Percentiles rank a stretch among this genome's conserved stretches.
phyloP scores from a whole-genome alignment of 2,888 invertebrate genomes.

The Rotaria sp. region DNA sequence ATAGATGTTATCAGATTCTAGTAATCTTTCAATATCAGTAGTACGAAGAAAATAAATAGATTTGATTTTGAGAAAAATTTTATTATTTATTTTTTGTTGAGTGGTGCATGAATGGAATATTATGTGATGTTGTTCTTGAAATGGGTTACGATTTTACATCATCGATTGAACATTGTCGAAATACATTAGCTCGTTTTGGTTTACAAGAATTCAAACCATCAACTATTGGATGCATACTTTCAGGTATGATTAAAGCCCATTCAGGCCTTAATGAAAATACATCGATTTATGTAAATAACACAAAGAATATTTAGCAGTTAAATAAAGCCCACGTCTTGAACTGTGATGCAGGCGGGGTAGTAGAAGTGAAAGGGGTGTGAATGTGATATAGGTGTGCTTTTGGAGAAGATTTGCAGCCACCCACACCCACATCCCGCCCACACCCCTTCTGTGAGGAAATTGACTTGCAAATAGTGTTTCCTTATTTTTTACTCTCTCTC shows the following conservation, averaged over 20 bases:
- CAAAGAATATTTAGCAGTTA: constrained; percentile 39
- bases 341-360: no score
- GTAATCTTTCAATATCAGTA: neutral
- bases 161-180: constrained; percentile 59
- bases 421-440: no score
- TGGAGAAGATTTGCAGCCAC: no score
- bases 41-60: neutral
- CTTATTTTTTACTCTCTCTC: no score
- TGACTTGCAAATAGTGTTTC: no score
- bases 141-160: constrained; percentile 81
- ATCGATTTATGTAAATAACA: neutral
- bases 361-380: no score
- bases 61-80: neutral
- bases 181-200: constrained; percentile 72
- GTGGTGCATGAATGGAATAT: constrained; percentile 52
- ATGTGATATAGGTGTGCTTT: no score
- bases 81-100: neutral
- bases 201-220: constrained; percentile 70
- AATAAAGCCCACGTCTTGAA: no score
- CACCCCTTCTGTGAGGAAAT: no score
- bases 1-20: neutral
- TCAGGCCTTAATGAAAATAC: constrained; percentile 64
- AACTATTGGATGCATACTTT: constrained; percentile 74
- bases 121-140: constrained; percentile 79
- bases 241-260: constrained; percentile 63